Evolutionary conservation across 2,888 invertebrate species (phyloP).

Genomic region (Formica aserva): DNA sequence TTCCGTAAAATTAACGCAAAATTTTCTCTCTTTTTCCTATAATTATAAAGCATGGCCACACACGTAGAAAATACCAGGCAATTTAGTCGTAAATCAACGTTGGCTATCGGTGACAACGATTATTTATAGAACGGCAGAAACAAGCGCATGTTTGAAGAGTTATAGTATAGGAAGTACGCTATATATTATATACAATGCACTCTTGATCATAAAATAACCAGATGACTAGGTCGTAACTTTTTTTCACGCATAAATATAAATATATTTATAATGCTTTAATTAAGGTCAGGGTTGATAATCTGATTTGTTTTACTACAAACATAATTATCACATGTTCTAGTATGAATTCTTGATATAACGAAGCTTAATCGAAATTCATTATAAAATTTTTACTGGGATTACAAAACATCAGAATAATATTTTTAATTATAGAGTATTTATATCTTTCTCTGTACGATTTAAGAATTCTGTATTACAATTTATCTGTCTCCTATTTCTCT

Average conservation of each 20-base stretch:
- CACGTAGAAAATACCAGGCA: slow-evolving; percentile 28
- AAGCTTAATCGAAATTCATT: background rate
- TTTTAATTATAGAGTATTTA: background rate
- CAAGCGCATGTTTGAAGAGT: slow-evolving; percentile 34
- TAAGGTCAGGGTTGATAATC: background rate
- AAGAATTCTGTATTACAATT: background rate
- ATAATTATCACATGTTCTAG: background rate
- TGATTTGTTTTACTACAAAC: slow-evolving; percentile 6
- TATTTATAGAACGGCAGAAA: slow-evolving; percentile 48
- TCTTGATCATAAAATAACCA: slow-evolving; percentile 46
- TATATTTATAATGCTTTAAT: slow-evolving; percentile 13
- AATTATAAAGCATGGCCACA: slow-evolving; percentile 42
- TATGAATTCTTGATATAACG: background rate
- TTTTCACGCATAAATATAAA: background rate
- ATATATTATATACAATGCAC: slow-evolving; percentile 37
- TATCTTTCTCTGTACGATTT: too few relatives aligned
- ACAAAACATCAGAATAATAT: background rate
- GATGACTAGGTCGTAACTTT: slow-evolving; percentile 2
- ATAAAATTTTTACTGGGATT: background rate
- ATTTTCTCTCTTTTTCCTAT: slow-evolving; percentile 13
- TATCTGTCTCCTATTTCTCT: background rate
- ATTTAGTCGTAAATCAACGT: slow-evolving; percentile 50
- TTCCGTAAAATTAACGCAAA: background rate
- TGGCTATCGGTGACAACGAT: slow-evolving; percentile 49
- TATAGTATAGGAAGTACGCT: slow-evolving; percentile 32